Percentiles rank a stretch among this genome's conserved stretches.
phyloP scores from a whole-genome alignment of 1,140 invertebrate genomes.

The Acromyrmex echinatior region DNA sequence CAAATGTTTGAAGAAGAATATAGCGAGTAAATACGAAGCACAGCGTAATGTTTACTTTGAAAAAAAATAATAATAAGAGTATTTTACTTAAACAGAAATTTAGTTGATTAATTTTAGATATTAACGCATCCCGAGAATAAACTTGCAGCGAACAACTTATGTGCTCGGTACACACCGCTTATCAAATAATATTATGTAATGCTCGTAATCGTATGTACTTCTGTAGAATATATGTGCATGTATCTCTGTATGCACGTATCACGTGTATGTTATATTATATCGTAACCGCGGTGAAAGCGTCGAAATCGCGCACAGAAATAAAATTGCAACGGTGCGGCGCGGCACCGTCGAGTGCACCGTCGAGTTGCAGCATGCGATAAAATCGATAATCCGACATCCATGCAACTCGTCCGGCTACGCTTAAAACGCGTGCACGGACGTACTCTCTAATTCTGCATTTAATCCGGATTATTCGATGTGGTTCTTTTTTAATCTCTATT shows the following conservation, averaged over 20 bases:
- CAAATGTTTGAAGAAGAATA: neutral
- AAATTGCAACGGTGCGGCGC: constrained; percentile 52
- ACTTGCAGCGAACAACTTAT: neutral
- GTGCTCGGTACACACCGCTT: neutral
- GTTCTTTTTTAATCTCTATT: constrained; percentile 31
- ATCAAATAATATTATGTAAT: constrained; percentile 46
- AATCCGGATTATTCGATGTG: constrained; percentile 54
- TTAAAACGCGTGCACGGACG: constrained; percentile 42
- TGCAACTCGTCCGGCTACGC: constrained; percentile 62
- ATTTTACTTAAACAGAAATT: neutral
- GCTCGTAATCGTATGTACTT: neutral
- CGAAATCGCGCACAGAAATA: constrained; percentile 62
- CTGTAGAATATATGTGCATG: neutral
- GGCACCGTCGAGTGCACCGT: neutral
- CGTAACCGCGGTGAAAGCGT: constrained; percentile 60
- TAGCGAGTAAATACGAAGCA: neutral
- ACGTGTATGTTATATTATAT: constrained; percentile 36
- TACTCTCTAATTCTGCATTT: constrained; percentile 61
- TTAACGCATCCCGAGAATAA: neutral
- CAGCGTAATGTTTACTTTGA: neutral
- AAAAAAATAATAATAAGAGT: neutral
- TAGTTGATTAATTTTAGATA: constrained; percentile 5
- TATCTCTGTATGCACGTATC: neutral
- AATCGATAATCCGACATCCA: constrained; percentile 67
- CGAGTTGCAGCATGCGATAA: constrained; percentile 59